phyloP scores from a whole-genome alignment of 2,888 invertebrate species.

The Brassicogethes aeneus region DNA sequence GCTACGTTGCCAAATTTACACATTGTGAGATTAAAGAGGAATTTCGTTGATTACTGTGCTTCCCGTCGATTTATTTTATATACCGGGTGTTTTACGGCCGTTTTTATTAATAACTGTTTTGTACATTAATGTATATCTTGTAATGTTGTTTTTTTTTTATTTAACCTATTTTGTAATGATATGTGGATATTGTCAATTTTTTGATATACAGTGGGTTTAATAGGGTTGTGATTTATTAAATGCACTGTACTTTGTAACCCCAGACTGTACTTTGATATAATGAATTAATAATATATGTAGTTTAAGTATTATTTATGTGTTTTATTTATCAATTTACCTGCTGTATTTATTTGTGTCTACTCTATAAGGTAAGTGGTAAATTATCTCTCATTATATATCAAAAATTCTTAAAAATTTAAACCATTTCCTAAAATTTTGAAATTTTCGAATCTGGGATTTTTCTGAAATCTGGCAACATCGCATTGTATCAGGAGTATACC shows the following conservation, averaged over 20 bases:
- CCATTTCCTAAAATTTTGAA: no score
- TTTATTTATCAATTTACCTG: no score
- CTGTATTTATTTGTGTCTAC: no score
- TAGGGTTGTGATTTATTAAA: neutral
- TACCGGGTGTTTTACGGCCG: neutral
- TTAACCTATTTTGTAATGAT: neutral
- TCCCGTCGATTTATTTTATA: neutral
- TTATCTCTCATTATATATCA: no score
- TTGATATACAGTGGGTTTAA: neutral
- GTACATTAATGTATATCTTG: neutral
- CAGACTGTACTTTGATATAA: constrained; percentile 31
- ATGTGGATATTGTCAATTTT: neutral
- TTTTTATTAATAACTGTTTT: neutral
- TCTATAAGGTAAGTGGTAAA: no score
- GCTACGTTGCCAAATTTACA: neutral
- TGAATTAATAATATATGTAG: neutral
- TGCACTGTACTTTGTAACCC: constrained; percentile 22
- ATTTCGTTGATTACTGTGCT: neutral
- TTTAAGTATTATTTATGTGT: neutral
- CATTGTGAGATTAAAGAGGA: neutral
- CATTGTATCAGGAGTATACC: no score
- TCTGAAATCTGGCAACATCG: no score
- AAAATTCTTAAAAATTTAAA: no score
- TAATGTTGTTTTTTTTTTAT: neutral
- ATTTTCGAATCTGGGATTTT: no score